A percentile compares a stretch with the other conserved stretches of the same genome.
Conservation (phyloP, 2,113 vertebrate genomes). For the Typhlomys cinereus region DNA sequence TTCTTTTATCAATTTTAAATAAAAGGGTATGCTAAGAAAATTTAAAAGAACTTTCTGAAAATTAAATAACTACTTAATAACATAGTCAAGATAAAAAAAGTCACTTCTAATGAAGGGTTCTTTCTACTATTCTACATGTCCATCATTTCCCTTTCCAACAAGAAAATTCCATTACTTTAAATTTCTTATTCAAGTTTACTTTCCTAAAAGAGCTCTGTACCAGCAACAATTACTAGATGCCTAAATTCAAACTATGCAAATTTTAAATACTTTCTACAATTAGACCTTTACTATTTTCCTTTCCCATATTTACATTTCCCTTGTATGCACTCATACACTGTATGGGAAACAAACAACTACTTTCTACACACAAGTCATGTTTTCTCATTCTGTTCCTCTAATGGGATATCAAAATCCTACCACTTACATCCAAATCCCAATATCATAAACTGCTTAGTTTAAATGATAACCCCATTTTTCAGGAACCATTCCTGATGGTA, state of each 20-base stretch:
- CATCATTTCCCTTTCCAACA: neutral
- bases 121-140: neutral
- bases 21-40: neutral
- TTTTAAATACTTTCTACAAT: conserved; percentile 12
- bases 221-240: neutral
- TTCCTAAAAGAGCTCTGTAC: neutral
- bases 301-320: conserved; percentile 23
- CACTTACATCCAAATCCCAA: neutral
- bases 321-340: neutral
- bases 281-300: neutral
- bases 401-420: neutral
- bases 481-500: neutral
- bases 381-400: neutral
- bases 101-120: neutral
- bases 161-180: neutral
- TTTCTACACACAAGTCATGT: neutral
- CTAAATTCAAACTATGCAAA: conserved; percentile 19
- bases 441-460: neutral
- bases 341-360: conserved; percentile 16
- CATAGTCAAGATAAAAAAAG: neutral
- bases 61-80: neutral
- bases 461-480: conserved; percentile 42
- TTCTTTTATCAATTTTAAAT: conserved; percentile 20
- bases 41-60: conserved; percentile 4
- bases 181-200: conserved; percentile 42